Conservation (phyloP, 2,888 invertebrate species). For the Aporophyla nigra region DNA sequence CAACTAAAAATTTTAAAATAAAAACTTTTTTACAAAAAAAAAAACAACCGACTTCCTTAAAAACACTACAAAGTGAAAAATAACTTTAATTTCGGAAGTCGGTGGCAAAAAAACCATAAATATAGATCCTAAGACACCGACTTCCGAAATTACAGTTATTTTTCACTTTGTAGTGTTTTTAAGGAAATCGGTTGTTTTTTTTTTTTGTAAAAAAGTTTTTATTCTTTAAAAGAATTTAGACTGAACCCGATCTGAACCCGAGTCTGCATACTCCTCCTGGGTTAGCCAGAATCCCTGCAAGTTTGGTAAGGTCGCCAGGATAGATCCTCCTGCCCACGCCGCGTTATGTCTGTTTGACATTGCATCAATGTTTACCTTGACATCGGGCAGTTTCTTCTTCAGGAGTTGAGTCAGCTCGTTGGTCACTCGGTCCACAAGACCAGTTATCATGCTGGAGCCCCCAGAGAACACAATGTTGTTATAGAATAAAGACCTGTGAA, state of each 20-base stretch:
- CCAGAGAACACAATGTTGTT: constrained; percentile 97
- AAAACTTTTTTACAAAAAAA: too few species aligned
- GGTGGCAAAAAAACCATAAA: too few species aligned
- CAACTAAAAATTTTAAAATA: too few species aligned
- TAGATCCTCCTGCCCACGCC: constrained; percentile 99
- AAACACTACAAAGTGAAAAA: too few species aligned
- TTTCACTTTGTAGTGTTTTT: too few species aligned
- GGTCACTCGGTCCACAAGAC: constrained; percentile 97
- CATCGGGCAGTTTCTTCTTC: constrained; percentile 84
- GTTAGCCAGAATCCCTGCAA: constrained; percentile 99
- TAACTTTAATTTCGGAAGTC: too few species aligned
- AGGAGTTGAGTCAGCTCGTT: constrained; percentile 94
- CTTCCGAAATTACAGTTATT: too few species aligned
- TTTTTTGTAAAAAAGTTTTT: too few species aligned
- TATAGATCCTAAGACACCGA: too few species aligned
- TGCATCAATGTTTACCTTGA: constrained; percentile 94
- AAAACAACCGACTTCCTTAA: too few species aligned
- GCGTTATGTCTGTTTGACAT: constrained; percentile 97
- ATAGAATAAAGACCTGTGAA: constrained; percentile 94
- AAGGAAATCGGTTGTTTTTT: too few species aligned
- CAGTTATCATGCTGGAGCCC: constrained; percentile 96
- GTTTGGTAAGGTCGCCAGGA: constrained; percentile 97
- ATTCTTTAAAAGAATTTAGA: constrained; percentile 97
- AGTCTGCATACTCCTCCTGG: constrained; percentile 98
- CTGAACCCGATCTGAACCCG: constrained; percentile 96